Evolutionary conservation across 2,888 invertebrate genomes (phyloP).

Genomic region (Camponotus fellah): DNA sequence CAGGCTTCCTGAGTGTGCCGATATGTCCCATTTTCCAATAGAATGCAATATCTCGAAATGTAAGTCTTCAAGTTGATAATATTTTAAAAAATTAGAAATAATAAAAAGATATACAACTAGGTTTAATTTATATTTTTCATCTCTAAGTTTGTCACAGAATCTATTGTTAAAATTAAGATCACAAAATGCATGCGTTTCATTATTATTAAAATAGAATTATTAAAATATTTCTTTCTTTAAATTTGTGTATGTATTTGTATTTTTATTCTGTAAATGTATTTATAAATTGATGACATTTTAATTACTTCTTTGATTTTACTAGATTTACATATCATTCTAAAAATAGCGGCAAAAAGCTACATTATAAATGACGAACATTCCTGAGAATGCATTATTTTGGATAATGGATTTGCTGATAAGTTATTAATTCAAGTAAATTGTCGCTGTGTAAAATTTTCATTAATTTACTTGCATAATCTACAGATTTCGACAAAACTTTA

Average conservation of each 20-base stretch:
- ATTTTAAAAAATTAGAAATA: neutral
- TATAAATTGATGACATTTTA: neutral
- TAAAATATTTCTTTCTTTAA: neutral
- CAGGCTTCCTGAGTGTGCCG: conserved; percentile 15
- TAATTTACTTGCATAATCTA: conserved; percentile 26
- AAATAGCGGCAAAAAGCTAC: neutral
- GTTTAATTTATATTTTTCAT: neutral
- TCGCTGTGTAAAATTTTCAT: conserved; percentile 1
- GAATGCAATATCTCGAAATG: conserved; percentile 7
- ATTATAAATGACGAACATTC: conserved; percentile 9
- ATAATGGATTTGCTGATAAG: conserved; percentile 29
- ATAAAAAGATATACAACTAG: neutral
- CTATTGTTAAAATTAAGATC: neutral
- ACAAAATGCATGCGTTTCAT: neutral
- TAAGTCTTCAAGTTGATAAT: neutral
- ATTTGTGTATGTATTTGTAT: neutral
- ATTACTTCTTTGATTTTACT: neutral
- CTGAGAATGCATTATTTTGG: conserved; percentile 6
- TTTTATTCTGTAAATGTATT: neutral
- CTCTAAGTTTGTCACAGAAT: neutral
- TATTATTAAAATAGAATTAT: neutral
- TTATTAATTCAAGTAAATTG: conserved; percentile 40
- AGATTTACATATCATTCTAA: neutral
- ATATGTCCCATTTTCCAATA: conserved; percentile 18
- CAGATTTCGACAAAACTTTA: neutral